Conservation (phyloP, 2,113 vertebrate genomes). For the Amphilophus citrinellus region DNA sequence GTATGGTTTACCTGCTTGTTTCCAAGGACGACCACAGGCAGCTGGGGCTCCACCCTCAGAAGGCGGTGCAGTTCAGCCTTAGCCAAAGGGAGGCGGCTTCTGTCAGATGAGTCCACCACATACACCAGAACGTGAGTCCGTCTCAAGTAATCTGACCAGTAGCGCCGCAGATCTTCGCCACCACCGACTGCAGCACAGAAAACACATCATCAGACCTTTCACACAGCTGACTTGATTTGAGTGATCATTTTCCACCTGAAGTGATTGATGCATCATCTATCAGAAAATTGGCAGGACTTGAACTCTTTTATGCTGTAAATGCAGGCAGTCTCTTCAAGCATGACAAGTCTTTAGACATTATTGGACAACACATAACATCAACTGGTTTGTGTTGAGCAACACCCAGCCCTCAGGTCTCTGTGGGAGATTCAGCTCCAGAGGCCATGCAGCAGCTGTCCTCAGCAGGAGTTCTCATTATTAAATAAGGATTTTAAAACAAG, state of each 20-base stretch:
- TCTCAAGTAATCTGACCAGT: slow-evolving; percentile 90
- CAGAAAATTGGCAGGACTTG: neutral
- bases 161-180: slow-evolving; percentile 85
- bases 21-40: slow-evolving; percentile 89
- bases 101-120: slow-evolving; percentile 90
- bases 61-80: slow-evolving; percentile 88
- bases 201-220: neutral
- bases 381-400: neutral
- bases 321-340: neutral
- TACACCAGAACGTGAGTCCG: slow-evolving; percentile 89
- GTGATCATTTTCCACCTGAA: neutral
- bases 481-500: neutral
- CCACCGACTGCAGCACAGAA: slow-evolving; percentile 82
- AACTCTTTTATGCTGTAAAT: neutral
- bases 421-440: neutral
- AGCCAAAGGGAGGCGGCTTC: slow-evolving; percentile 82
- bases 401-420: neutral
- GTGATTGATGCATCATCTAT: neutral
- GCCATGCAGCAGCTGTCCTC: neutral
- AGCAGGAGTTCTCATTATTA: neutral
- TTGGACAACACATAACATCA: neutral
- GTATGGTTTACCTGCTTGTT: slow-evolving; percentile 89
- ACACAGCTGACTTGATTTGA: neutral
- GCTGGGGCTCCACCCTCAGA: slow-evolving; percentile 78
- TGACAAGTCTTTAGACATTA: neutral